A percentile compares a stretch with the other conserved stretches of the same genome.
Evolutionary conservation across 2,113 vertebrate species (phyloP).

Genomic region (Pedetes capensis): DNA sequence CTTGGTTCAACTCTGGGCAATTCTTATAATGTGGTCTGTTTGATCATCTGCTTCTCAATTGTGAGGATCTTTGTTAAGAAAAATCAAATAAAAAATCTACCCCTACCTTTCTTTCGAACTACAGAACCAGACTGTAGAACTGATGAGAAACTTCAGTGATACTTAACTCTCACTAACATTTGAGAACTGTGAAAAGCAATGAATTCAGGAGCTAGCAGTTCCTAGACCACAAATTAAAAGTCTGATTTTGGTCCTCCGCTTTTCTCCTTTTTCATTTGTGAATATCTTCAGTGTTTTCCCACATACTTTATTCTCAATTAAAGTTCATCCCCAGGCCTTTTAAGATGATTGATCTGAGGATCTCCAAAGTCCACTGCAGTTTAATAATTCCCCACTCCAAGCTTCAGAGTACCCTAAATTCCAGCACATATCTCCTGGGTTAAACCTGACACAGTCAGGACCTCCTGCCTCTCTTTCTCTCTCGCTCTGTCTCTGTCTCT

Average conservation of each 20-base stretch:
- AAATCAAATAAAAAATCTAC: background rate
- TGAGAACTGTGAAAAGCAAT: background rate
- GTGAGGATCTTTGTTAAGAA: background rate
- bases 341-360: background rate
- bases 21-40: background rate
- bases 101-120: background rate
- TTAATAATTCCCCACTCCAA: background rate
- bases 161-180: background rate
- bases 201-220: background rate
- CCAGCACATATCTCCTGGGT: background rate
- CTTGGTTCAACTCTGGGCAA: background rate
- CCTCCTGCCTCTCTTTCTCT: background rate
- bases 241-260: background rate
- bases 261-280: background rate
- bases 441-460: background rate
- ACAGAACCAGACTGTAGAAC: background rate
- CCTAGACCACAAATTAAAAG: background rate
- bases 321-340: background rate
- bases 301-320: slow-evolving; percentile 3
- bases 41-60: background rate
- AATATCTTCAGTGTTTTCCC: background rate
- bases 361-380: background rate
- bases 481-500: fast-evolving
- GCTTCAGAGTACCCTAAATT: background rate
- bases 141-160: background rate